Conservation (phyloP, 2,113 vertebrate genomes). For the Megaceryle maxima region DNA sequence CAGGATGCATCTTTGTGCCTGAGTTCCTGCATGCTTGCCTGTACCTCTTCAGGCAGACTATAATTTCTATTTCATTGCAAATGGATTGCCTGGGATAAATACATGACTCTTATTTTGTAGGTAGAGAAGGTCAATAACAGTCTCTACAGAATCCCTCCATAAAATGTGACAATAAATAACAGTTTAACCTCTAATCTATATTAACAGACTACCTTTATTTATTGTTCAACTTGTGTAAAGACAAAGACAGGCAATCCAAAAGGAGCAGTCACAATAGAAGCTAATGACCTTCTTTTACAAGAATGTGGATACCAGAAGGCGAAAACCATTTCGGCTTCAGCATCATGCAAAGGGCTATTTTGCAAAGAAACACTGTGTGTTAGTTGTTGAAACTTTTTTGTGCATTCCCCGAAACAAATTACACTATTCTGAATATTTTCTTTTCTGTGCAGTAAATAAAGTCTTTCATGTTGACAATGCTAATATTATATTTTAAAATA, state of each 20-base stretch:
- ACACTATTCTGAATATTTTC: slow-evolving; percentile 75
- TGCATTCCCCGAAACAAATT: slow-evolving; percentile 82
- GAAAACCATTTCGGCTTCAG: slow-evolving; percentile 62
- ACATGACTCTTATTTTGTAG: not conserved
- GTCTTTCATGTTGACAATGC: slow-evolving; percentile 82
- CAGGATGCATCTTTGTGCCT: not conserved
- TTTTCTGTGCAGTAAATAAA: slow-evolving; percentile 75
- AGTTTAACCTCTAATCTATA: slow-evolving; percentile 43
- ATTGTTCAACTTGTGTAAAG: slow-evolving; percentile 28
- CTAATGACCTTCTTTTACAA: slow-evolving; percentile 76
- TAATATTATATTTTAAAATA: slow-evolving; percentile 84
- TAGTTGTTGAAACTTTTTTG: slow-evolving; percentile 85
- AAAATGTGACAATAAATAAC: slow-evolving; percentile 21
- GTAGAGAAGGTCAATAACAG: slow-evolving; percentile 20
- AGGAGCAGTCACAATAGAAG: not conserved
- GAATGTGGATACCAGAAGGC: slow-evolving; percentile 61
- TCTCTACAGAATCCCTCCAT: not conserved
- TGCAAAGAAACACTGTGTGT: slow-evolving; percentile 83
- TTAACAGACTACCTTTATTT: not conserved
- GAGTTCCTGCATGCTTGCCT: not conserved
- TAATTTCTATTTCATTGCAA: not conserved
- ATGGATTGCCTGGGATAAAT: not conserved
- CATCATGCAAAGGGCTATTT: slow-evolving; percentile 77
- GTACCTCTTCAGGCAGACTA: not conserved
- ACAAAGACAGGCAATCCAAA: slow-evolving; percentile 23